Percentiles rank a stretch among this genome's conserved stretches.
Evolutionary conservation across 2,797 vertebrate species (phyloP).

Genomic region (Forpus xanthops): DNA sequence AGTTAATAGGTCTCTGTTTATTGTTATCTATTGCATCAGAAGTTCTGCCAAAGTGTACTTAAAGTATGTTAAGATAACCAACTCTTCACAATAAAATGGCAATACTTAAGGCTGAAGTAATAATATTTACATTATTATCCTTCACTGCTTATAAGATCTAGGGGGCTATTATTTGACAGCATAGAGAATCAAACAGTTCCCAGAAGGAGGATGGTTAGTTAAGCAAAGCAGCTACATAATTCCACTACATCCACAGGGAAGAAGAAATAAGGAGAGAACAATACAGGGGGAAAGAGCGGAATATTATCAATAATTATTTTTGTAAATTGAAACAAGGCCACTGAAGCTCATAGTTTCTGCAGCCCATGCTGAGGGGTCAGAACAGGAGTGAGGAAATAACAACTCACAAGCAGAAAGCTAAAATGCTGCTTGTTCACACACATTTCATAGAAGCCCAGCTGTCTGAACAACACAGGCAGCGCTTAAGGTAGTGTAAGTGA

Average conservation of each 20-base stretch:
- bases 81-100: not conserved
- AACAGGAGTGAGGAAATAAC: not conserved
- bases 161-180: not conserved
- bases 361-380: not conserved
- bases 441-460: not conserved
- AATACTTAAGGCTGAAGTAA: not conserved
- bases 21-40: not conserved
- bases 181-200: not conserved
- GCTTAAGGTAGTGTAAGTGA: not conserved
- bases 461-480: not conserved
- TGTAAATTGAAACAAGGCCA: not conserved
- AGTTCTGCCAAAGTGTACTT: not conserved
- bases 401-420: not conserved
- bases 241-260: not conserved
- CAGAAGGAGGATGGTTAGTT: not conserved
- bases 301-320: not conserved
- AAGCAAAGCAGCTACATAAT: not conserved
- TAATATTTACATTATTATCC: not conserved
- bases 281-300: not conserved
- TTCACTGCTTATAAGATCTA: not conserved
- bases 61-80: not conserved
- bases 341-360: not conserved
- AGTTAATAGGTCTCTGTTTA: conserved; percentile 11
- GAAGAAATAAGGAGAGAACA: not conserved
- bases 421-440: not conserved